A percentile compares a stretch with the other conserved stretches of the same genome.
Conservation (phyloP, 2,113 vertebrate genomes). For the Onychorhynchus coronatus region DNA sequence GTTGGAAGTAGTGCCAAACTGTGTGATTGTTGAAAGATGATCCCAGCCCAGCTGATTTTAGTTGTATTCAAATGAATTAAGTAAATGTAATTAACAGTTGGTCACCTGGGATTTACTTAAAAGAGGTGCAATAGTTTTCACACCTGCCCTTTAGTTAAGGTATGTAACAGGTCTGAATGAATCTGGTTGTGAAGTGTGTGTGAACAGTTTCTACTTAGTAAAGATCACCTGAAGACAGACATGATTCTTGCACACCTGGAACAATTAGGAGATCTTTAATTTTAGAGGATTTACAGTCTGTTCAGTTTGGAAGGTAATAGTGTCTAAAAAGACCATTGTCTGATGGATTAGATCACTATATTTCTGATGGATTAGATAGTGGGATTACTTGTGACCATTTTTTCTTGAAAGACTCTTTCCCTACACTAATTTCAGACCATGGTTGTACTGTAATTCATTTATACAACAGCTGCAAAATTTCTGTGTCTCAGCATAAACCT, state of each 20-base stretch:
- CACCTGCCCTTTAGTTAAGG: not conserved
- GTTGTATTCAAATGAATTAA: not conserved
- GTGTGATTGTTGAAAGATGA: not conserved
- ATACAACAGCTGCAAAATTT: not conserved
- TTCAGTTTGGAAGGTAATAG: not conserved
- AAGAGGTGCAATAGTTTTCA: not conserved
- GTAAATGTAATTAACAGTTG: not conserved
- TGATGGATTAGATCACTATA: not conserved
- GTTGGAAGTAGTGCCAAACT: not conserved
- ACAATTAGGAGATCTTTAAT: not conserved
- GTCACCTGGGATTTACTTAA: not conserved
- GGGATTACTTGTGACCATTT: not conserved
- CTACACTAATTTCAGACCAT: not conserved
- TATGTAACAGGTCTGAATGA: not conserved
- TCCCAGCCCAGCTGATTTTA: not conserved
- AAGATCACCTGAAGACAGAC: not conserved
- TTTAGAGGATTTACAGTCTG: not conserved
- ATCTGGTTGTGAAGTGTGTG: not conserved
- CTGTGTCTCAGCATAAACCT: conserved; percentile 13
- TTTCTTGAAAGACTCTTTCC: not conserved
- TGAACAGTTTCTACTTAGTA: not conserved
- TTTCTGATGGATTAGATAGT: not conserved
- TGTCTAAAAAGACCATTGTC: not conserved
- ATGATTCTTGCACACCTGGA: not conserved
- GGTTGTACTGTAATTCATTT: not conserved